Conservation (phyloP, 2,797 vertebrate genomes). For the Brotula barbata region DNA sequence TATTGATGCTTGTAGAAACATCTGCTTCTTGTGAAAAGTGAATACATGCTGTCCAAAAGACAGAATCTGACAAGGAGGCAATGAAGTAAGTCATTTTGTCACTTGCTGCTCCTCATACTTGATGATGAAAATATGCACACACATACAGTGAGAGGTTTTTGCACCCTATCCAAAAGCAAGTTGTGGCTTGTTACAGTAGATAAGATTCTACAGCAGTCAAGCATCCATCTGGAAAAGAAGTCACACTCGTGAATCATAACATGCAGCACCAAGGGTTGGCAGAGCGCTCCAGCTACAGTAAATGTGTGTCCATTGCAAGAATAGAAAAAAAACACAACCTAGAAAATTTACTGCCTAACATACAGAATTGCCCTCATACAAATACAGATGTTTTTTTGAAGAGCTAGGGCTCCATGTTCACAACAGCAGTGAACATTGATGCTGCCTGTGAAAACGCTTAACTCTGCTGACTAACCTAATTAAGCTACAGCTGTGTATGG, state of each 20-base stretch:
- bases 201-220: slow-evolving; percentile 46
- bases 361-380: slow-evolving; percentile 59
- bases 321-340: slow-evolving; percentile 18
- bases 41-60: slow-evolving; percentile 19
- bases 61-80: slow-evolving; percentile 27
- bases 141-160: slow-evolving; percentile 25
- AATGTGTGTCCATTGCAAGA: slow-evolving; percentile 48
- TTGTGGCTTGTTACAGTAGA: slow-evolving; percentile 43
- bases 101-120: slow-evolving; percentile 23
- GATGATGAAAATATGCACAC: slow-evolving; percentile 27
- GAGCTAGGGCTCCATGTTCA: slow-evolving; percentile 54
- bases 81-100: slow-evolving; percentile 35
- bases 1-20: slow-evolving; percentile 21
- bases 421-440: slow-evolving; percentile 42
- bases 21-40: slow-evolving; percentile 46
- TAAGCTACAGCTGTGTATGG: slow-evolving; percentile 32
- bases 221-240: slow-evolving; percentile 75
- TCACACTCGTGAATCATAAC: slow-evolving; percentile 66
- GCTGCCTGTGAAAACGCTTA: slow-evolving; percentile 59
- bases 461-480: slow-evolving; percentile 35
- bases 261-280: slow-evolving; percentile 55
- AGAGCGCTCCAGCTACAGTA: slow-evolving; percentile 40
- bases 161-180: slow-evolving; percentile 22
- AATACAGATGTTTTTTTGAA: slow-evolving; percentile 71
- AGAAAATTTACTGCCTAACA: slow-evolving; percentile 50